These are phyloP conservation scores for Anas bahamensis DNA, from an alignment of 2,797 vertebrate genomes.

Conservation along the genomic window DNA sequence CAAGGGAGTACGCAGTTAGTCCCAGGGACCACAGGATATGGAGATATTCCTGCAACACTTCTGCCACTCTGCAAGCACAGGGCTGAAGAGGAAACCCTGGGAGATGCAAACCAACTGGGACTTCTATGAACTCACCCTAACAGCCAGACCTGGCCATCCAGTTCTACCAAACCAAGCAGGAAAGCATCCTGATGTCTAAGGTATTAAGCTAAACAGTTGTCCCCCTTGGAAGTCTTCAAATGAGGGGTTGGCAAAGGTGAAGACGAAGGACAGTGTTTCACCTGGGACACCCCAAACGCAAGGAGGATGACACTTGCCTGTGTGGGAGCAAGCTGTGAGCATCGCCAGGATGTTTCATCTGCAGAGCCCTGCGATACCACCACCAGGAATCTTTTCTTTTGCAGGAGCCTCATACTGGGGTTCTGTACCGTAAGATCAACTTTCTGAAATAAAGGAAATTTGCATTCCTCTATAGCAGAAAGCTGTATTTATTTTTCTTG, in stretches of 20 bases:
- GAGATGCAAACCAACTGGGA: neutral
- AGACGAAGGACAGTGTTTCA: neutral
- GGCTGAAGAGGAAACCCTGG: neutral
- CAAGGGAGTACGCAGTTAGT: neutral
- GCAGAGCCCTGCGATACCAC: rapidly evolving
- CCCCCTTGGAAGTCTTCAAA: no score
- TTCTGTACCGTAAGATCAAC: rapidly evolving
- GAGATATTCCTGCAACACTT: rapidly evolving
- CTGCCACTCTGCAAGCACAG: rapidly evolving
- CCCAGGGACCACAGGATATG: rapidly evolving
- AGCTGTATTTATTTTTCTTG: rapidly evolving
- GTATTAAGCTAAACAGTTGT: rapidly evolving
- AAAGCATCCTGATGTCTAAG: neutral
- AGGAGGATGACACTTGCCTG: neutral
- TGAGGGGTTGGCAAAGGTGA: rapidly evolving
- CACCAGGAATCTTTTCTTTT: rapidly evolving
- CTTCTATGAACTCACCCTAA: neutral
- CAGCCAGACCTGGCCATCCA: neutral
- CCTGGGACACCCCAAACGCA: rapidly evolving
- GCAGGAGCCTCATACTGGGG: no score
- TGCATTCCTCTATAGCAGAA: neutral
- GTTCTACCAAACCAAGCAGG: neutral
- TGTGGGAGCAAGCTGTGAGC: neutral
- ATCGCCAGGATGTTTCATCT: rapidly evolving
- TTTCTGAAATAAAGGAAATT: neutral